Evolutionary conservation across 2,888 invertebrate genomes (phyloP).

Genomic region (Parasteatoda lunata): DNA sequence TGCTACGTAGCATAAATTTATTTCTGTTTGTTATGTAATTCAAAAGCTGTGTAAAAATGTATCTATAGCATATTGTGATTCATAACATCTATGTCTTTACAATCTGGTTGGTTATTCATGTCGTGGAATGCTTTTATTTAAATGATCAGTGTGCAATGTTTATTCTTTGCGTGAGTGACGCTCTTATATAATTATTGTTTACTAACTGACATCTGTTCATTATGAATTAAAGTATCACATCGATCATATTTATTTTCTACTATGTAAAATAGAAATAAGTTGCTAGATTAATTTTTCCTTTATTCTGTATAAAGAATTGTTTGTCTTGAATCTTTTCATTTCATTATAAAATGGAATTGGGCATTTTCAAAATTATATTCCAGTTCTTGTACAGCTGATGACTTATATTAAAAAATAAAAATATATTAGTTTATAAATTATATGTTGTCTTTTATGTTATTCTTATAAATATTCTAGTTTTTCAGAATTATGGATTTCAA

Average conservation of each 20-base stretch:
- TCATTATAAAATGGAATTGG: conserved; percentile 18
- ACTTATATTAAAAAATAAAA: not conserved
- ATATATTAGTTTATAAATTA: no score
- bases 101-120: conserved; percentile 12
- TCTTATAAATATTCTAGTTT: no score
- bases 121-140: conserved; percentile 15
- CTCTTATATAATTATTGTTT: no score
- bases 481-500: no score
- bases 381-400: conserved; percentile 41
- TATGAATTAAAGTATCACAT: no score
- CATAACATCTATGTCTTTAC: conserved; percentile 1
- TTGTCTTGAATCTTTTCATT: not conserved
- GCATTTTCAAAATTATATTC: conserved; percentile 34
- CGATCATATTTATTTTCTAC: no score
- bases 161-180: no score
- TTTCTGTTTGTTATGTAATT: not conserved
- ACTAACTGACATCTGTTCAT: no score
- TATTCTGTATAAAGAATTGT: no score
- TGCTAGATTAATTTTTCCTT: no score
- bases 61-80: conserved; percentile 41
- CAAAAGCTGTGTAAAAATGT: conserved; percentile 48
- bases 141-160: conserved; percentile 37
- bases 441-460: no score
- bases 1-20: conserved; percentile 51
- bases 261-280: no score